Conservation (phyloP, 2,888 invertebrate species). For the Abscondita cerata region DNA sequence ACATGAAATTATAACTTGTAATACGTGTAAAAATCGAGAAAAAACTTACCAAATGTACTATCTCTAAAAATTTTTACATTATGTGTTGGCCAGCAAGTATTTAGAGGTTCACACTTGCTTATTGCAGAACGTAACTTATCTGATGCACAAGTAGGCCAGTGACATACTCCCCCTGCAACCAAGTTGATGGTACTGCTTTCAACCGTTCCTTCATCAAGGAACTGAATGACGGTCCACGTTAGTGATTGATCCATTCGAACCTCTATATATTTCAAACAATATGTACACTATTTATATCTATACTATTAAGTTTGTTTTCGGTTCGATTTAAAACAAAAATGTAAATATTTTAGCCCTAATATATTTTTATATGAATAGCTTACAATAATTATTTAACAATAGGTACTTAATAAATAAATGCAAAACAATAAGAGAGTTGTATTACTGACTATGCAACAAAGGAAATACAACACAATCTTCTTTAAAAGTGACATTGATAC, state of each 20-base stretch:
- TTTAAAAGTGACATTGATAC: not conserved
- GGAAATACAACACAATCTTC: constrained; percentile 7
- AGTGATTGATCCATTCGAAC: not conserved
- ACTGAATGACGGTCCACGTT: constrained; percentile 1
- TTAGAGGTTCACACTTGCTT: not conserved
- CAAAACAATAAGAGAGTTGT: not conserved
- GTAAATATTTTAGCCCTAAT: not conserved
- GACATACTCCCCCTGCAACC: constrained; percentile 4
- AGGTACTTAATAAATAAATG: constrained; percentile 1
- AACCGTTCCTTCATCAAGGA: not conserved
- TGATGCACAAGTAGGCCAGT: not conserved
- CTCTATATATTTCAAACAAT: too few species aligned
- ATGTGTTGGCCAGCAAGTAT: not conserved
- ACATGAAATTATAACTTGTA: not conserved
- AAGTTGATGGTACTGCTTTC: constrained; percentile 4
- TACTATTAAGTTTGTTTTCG: not conserved
- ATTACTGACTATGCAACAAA: not conserved
- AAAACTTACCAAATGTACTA: constrained; percentile 6
- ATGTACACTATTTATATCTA: not conserved
- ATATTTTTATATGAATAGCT: not conserved
- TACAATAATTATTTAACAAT: too few species aligned
- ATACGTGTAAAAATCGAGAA: not conserved
- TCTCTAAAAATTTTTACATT: constrained; percentile 2
- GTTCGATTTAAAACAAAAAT: not conserved
- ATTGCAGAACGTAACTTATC: not conserved